Base-by-base conservation (phyloP, 1,140 invertebrate genomes). In the Cydia fagiglandana region DNA sequence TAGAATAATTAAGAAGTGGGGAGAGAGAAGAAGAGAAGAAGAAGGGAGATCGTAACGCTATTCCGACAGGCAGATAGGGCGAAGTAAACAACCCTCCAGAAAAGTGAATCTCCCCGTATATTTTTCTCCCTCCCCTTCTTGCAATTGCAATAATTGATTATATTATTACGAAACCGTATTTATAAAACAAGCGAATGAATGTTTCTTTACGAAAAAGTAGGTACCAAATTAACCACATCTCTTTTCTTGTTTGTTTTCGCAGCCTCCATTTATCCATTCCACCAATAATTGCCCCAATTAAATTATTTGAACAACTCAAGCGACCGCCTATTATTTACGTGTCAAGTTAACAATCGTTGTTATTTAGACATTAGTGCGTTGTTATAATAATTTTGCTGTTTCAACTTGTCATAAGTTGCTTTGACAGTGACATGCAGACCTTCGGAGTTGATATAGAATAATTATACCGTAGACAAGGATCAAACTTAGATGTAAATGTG, bases 321-420 rank as follows among this genome's bases (percentile, higher is more conserved):
- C 20, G 56, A 10, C 20, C 3, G 15, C 34, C 53, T 61, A 61
- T 61, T 61, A 61, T 61, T 61, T 61, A 9, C 56, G 56, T 61
- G 56, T 61, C 56, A 61, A 61, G 56, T 61, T 20, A 12, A 61
- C 24, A 61, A 61, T 61, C 56, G 12, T 61, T 12, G 10, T 61
- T 24, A 61, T 61, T 61, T 61, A 61, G 20, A 61, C 20, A 61
- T 61, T 24, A 61, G 17, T 0, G 17, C 50, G 13, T n/a, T 15
- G 47, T 53, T 53, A 53, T 53, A 53, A 53, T 61, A 61, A 61
- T 61, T 61, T 61, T 2, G 20, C 56, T 61, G 24, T 61, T 24
- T 24, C 56, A 61, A 61, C 56, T 61, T 61, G 56, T 61, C 56
- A 61, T 61, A 61, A 56, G 12, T 61, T 10, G 9, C 20, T 17